Percentiles rank a stretch among this genome's conserved stretches.
These are phyloP conservation scores for Lophotriccus pileatus DNA, from an alignment of 2,797 vertebrate species.

Conservation along the genomic window DNA sequence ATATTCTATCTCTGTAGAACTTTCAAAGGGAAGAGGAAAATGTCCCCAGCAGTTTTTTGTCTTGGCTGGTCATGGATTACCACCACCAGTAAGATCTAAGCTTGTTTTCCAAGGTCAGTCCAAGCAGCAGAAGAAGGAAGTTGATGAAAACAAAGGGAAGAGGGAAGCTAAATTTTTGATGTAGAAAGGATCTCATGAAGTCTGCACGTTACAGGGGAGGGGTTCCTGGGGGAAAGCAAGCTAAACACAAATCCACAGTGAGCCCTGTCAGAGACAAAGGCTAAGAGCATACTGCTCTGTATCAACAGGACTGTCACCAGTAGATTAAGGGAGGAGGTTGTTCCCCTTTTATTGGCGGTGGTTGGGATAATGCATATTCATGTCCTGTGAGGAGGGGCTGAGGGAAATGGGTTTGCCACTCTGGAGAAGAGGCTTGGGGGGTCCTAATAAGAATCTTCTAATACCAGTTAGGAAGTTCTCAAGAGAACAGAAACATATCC, in stretches of 20 bases:
- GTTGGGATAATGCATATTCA: not conserved
- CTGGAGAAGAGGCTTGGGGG: not conserved
- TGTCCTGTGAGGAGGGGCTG: fast-evolving
- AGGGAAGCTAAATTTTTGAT: not conserved
- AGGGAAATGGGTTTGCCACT: not conserved
- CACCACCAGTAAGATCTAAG: not conserved
- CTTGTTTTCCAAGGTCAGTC: not conserved
- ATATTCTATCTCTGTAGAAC: not conserved
- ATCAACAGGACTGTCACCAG: not conserved
- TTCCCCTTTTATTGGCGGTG: not conserved
- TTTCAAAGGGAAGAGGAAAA: not conserved
- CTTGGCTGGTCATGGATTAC: not conserved
- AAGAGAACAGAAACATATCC: not conserved
- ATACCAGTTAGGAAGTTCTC: not conserved
- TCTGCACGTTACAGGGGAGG: not conserved
- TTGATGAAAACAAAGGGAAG: not conserved
- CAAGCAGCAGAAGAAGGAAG: not conserved
- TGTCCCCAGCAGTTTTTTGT: not conserved
- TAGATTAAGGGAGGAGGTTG: not conserved
- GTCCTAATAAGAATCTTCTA: not conserved
- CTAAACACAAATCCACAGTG: not conserved
- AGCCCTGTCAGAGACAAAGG: not conserved
- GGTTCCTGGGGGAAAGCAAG: not conserved
- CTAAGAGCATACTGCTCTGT: not conserved
- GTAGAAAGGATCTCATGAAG: not conserved